Conservation (phyloP, 2,888 invertebrate species). For the Crossocerus cetratus region DNA sequence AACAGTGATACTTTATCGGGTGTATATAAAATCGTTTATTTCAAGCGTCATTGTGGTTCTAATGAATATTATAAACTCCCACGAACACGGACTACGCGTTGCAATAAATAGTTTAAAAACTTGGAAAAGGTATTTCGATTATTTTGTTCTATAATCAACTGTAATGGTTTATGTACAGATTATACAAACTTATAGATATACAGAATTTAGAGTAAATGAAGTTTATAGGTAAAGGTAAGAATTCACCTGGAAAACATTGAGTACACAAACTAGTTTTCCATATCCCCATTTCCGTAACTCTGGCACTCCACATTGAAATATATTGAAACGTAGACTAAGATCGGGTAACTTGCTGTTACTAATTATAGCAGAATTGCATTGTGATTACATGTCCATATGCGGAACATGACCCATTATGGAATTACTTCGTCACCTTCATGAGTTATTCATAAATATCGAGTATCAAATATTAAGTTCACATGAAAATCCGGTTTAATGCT, state of each 20-base stretch:
- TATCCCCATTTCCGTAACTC: too few species aligned
- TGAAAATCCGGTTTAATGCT: not conserved
- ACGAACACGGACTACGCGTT: conserved; percentile 33
- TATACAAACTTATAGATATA: conserved; percentile 47
- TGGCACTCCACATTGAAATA: too few species aligned
- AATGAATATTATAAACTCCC: conserved; percentile 38
- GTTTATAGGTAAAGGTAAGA: conserved; percentile 30
- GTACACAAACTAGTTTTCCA: too few species aligned
- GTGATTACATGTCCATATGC: too few species aligned
- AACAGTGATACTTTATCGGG: not conserved
- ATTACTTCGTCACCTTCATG: too few species aligned
- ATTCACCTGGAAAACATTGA: too few species aligned
- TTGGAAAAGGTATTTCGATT: conserved; percentile 50
- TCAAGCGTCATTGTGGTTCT: conserved; percentile 41
- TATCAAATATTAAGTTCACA: too few species aligned
- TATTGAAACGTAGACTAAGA: too few species aligned
- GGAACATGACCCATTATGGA: too few species aligned
- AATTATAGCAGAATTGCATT: too few species aligned
- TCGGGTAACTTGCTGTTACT: too few species aligned
- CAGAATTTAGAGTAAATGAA: conserved; percentile 34
- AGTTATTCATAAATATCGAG: too few species aligned
- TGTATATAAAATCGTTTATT: not conserved
- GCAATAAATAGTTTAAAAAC: conserved; percentile 54
- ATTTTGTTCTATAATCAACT: conserved; percentile 41
- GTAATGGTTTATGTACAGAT: conserved; percentile 38